Percentiles rank a stretch among this genome's conserved stretches.
These are phyloP conservation scores for Xestia rhomboidea DNA, from an alignment of 2,888 invertebrate genomes.

Conservation along the genomic window DNA sequence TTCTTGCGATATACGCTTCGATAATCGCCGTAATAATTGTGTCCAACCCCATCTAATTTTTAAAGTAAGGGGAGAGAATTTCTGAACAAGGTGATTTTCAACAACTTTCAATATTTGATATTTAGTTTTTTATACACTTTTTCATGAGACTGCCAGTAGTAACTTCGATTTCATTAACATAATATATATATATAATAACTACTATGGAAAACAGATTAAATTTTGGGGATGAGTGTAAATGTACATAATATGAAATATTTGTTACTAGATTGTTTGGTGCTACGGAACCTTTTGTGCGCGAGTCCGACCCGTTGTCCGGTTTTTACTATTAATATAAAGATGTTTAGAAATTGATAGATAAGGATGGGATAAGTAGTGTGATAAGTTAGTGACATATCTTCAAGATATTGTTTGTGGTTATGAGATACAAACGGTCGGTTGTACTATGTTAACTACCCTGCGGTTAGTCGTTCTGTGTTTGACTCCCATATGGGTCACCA, in stretches of 20 bases:
- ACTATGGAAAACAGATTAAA: too few species aligned
- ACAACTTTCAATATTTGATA: too few species aligned
- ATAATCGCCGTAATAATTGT: background rate
- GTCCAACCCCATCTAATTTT: background rate
- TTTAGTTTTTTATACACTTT: background rate
- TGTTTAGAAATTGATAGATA: background rate
- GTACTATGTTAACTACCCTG: conserved; percentile 27
- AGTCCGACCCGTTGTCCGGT: background rate
- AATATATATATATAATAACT: too few species aligned
- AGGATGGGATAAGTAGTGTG: background rate
- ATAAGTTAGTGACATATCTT: too few species aligned
- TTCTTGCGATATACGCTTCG: background rate
- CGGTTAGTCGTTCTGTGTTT: conserved; percentile 37
- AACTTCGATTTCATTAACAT: too few species aligned
- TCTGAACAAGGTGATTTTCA: too few species aligned
- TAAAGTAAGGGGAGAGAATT: background rate
- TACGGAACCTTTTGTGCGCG: background rate
- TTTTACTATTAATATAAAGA: background rate
- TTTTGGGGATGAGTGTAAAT: background rate
- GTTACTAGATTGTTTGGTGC: background rate
- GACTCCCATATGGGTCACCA: conserved; percentile 6
- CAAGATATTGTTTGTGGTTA: conserved; percentile 13
- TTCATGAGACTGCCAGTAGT: too few species aligned
- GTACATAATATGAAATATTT: background rate
- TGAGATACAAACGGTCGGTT: conserved; percentile 2